Percentiles rank a stretch among this genome's conserved stretches.
These are phyloP conservation scores for Tragulus kanchil DNA, from an alignment of 2,113 vertebrate genomes.

Conservation along the genomic window DNA sequence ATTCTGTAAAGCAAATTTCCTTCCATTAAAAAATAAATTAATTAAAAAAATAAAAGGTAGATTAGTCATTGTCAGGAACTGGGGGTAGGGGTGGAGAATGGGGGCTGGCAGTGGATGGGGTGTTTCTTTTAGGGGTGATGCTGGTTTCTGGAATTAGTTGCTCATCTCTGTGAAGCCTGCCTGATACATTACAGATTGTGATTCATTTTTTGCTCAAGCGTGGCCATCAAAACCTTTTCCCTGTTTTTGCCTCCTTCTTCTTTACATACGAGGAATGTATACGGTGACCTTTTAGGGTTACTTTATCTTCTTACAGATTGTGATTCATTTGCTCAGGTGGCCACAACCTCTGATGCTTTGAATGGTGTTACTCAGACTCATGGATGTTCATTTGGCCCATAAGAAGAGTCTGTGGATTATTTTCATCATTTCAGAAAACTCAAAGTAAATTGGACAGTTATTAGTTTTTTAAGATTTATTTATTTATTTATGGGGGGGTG, in stretches of 20 bases:
- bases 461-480: not conserved
- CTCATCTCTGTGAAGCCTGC: not conserved
- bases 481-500: too few relatives aligned
- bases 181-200: too few relatives aligned
- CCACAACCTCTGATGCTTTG: not conserved
- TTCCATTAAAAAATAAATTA: too few relatives aligned
- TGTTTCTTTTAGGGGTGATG: not conserved
- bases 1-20: too few relatives aligned
- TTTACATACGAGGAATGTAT: not conserved
- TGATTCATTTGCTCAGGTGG: not conserved
- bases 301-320: not conserved
- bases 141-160: conserved; percentile 7
- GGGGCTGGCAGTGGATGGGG: not conserved
- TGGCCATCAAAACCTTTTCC: too few relatives aligned
- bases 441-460: not conserved
- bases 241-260: not conserved
- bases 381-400: not conserved
- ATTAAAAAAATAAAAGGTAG: not conserved
- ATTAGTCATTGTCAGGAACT: not conserved
- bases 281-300: conserved; percentile 42
- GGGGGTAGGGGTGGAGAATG: not conserved
- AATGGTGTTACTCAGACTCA: not conserved
- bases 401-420: not conserved
- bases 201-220: too few relatives aligned
- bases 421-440: not conserved